These are phyloP conservation scores for Neolamprologus sp. DNA, from an alignment of 2,113 vertebrate genomes.

Conservation along the genomic window DNA sequence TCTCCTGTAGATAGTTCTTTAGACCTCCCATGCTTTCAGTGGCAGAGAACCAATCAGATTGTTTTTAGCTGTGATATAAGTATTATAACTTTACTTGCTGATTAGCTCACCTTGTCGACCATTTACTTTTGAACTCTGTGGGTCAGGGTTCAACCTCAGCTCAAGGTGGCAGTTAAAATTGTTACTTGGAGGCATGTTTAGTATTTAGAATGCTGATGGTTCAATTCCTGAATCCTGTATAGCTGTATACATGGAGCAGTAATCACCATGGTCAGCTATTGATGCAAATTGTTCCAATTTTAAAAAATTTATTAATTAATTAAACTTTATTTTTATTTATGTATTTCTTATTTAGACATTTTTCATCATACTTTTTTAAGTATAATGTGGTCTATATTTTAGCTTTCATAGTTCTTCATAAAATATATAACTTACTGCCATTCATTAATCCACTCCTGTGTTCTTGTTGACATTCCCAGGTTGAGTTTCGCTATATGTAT, in stretches of 20 bases:
- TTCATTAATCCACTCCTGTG: not conserved
- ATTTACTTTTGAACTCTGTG: not conserved
- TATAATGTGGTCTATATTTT: not conserved
- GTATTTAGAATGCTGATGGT: not conserved
- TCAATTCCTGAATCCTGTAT: not conserved
- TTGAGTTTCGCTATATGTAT: not conserved
- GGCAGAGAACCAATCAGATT: not conserved
- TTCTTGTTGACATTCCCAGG: not conserved
- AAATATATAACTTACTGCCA: no score
- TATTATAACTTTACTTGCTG: not conserved
- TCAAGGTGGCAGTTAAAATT: not conserved
- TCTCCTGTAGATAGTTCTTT: not conserved
- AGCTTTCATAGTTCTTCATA: not conserved
- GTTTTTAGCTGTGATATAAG: not conserved
- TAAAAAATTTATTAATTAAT: not conserved
- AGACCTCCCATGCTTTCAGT: rapidly evolving
- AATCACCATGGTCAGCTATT: not conserved
- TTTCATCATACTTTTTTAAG: not conserved
- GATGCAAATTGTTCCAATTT: not conserved
- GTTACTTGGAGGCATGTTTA: not conserved
- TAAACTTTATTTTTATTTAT: not conserved
- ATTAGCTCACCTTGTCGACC: not conserved
- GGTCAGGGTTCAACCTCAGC: not conserved
- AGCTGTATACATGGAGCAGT: not conserved
- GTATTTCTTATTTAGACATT: not conserved